These are phyloP conservation scores for Melikaiella ostensackeni DNA, from an alignment of 2,888 invertebrate genomes.

Conservation along the genomic window DNA sequence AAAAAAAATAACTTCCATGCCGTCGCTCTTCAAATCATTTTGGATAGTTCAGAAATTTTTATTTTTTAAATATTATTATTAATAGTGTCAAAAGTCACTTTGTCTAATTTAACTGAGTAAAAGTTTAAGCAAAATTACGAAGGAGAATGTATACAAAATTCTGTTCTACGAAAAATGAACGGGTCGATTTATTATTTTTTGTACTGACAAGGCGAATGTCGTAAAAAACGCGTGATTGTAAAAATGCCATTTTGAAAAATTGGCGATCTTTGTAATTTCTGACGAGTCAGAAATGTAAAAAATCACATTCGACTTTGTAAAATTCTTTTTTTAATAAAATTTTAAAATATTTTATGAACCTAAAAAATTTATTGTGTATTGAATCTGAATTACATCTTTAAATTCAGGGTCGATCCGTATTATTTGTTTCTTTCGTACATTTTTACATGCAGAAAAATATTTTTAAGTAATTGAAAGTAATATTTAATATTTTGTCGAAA, in stretches of 20 bases:
- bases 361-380: slow-evolving; percentile 15
- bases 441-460: background rate
- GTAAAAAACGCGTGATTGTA: slow-evolving; percentile 24
- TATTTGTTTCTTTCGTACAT: background rate
- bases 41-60: background rate
- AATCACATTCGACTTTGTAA: slow-evolving; percentile 46
- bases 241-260: slow-evolving; percentile 6
- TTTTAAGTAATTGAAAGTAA: background rate
- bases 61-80: background rate
- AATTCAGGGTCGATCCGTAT: background rate
- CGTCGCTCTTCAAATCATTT: slow-evolving; percentile 33
- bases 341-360: slow-evolving; percentile 29
- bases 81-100: background rate
- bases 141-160: background rate
- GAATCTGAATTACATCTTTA: background rate
- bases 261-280: slow-evolving; percentile 25
- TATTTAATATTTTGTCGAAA: background rate
- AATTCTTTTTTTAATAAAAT: slow-evolving; percentile 35
- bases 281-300: slow-evolving; percentile 30
- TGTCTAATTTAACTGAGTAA: background rate
- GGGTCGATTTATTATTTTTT: slow-evolving; percentile 5
- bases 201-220: slow-evolving; percentile 29
- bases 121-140: background rate
- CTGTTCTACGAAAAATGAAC: background rate
- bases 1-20: slow-evolving; percentile 31